Evolutionary conservation across 1,140 invertebrate genomes (phyloP).

Genomic region (Pachypsylla venusta): DNA sequence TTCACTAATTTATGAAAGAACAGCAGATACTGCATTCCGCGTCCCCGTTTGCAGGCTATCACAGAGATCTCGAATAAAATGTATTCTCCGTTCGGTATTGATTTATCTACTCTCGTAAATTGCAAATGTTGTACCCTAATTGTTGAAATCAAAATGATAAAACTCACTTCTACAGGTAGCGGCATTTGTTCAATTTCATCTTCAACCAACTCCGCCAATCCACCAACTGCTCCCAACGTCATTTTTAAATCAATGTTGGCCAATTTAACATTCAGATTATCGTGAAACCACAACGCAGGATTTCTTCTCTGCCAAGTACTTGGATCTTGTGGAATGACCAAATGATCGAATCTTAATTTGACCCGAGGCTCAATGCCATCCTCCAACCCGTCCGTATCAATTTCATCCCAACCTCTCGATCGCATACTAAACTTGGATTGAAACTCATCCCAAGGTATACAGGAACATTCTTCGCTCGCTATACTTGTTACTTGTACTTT

Average conservation of each 20-base stretch:
- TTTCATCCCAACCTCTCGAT: slow-evolving; percentile 38
- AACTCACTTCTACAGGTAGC: slow-evolving; percentile 55
- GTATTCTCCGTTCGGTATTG: too few relatives aligned
- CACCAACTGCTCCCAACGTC: slow-evolving; percentile 63
- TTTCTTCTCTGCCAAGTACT: slow-evolving; percentile 19
- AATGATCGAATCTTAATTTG: slow-evolving; percentile 44
- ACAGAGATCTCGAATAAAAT: too few relatives aligned
- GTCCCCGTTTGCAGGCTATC: too few relatives aligned
- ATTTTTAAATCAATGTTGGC: slow-evolving; percentile 50
- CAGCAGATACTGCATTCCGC: too few relatives aligned
- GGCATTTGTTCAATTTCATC: slow-evolving; percentile 66
- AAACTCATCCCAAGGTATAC: slow-evolving; percentile 86
- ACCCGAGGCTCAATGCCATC: slow-evolving; percentile 30
- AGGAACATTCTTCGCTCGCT: slow-evolving; percentile 59
- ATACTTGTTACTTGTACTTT: slow-evolving; percentile 63
- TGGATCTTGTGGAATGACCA: slow-evolving; percentile 32
- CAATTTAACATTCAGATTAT: slow-evolving; percentile 44
- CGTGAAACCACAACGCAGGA: slow-evolving; percentile 28
- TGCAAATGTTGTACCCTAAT: too few relatives aligned
- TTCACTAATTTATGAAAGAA: too few relatives aligned
- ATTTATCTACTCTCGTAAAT: too few relatives aligned
- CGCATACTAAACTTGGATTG: slow-evolving; percentile 43
- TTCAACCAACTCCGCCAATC: slow-evolving; percentile 61
- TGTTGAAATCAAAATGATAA: neutral
- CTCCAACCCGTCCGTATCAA: slow-evolving; percentile 35